Evolutionary conservation across 2,888 invertebrate species (phyloP).

Genomic region (Psylliodes chrysocephalus): DNA sequence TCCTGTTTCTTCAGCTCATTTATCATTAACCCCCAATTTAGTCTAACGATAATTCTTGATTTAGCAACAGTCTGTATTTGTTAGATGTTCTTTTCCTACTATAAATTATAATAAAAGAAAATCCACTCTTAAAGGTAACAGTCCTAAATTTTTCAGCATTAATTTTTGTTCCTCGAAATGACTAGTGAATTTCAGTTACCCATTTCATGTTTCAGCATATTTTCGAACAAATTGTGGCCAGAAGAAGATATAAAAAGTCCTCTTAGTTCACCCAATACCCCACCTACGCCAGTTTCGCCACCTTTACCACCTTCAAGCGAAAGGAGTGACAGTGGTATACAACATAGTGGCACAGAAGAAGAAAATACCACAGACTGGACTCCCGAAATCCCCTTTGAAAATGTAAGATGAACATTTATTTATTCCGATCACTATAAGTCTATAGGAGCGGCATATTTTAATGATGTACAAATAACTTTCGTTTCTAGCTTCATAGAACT

Average conservation of each 20-base stretch:
- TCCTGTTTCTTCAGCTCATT: too few species aligned
- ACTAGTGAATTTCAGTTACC: not conserved
- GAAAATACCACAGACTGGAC: conserved; percentile 87
- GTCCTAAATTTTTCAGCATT: too few species aligned
- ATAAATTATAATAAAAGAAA: too few species aligned
- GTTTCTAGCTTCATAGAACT: conserved; percentile 58
- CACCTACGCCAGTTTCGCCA: conserved; percentile 57
- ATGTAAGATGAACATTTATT: conserved; percentile 72
- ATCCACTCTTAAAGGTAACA: too few species aligned
- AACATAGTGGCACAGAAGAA: conserved; percentile 73
- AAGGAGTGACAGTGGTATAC: conserved; percentile 63
- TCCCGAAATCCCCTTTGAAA: conserved; percentile 92
- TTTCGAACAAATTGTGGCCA: conserved; percentile 63
- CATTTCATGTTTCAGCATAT: conserved; percentile 60
- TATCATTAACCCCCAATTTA: too few species aligned
- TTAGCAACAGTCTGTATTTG: too few species aligned
- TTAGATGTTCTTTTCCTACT: too few species aligned
- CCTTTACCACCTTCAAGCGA: conserved; percentile 55
- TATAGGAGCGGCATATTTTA: too few species aligned
- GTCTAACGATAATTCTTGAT: too few species aligned
- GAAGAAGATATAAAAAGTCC: conserved; percentile 56
- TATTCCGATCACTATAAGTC: not conserved
- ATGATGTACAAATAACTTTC: not conserved
- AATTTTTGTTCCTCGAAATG: too few species aligned
- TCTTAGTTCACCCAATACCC: conserved; percentile 61